Percentiles rank a stretch among this genome's conserved stretches.
These are phyloP conservation scores for Podotricha telesiphe DNA, from an alignment of 2,888 invertebrate species.

Conservation along the genomic window DNA sequence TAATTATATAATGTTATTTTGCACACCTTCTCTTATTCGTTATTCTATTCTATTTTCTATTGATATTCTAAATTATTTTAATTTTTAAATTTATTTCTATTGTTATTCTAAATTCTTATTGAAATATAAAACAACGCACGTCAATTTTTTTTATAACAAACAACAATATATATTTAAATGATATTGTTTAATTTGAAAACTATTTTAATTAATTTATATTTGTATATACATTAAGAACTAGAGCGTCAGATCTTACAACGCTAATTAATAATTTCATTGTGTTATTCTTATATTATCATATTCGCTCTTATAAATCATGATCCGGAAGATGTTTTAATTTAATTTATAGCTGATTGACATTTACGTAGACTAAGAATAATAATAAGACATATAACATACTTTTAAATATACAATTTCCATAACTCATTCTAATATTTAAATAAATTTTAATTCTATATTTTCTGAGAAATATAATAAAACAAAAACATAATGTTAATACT, in stretches of 20 bases:
- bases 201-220: conserved; percentile 3
- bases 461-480: conserved; percentile 5
- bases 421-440: neutral
- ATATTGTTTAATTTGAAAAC: neutral
- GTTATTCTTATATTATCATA: conserved; percentile 10
- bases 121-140: too few species aligned
- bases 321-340: conserved; percentile 11
- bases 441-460: neutral
- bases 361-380: neutral
- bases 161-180: too few species aligned
- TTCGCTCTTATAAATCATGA: neutral
- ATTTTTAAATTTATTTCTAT: too few species aligned
- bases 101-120: too few species aligned
- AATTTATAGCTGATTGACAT: conserved; percentile 24
- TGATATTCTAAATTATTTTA: too few species aligned
- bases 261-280: conserved; percentile 5
- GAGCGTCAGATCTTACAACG: neutral
- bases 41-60: too few species aligned
- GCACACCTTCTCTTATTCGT: too few species aligned
- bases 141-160: too few species aligned
- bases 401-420: neutral
- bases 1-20: too few species aligned
- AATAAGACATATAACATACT: too few species aligned
- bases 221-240: neutral
- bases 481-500: conserved; percentile 14